Evolutionary conservation across 2,113 vertebrate genomes (phyloP).

Genomic region (Phoxinus phoxinus): DNA sequence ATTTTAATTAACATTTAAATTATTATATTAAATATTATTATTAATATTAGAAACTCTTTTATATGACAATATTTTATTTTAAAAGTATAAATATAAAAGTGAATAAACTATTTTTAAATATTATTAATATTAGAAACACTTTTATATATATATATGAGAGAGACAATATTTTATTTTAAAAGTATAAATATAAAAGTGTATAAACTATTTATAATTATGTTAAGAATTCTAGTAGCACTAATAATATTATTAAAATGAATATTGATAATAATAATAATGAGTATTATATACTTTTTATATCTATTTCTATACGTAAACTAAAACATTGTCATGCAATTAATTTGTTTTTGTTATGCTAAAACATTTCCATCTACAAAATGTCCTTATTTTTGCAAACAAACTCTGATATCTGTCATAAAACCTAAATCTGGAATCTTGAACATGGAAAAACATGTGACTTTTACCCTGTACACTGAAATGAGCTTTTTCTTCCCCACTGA

Average conservation of each 20-base stretch:
- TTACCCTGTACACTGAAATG: not conserved
- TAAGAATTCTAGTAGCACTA: not conserved
- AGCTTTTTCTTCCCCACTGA: conserved; percentile 31
- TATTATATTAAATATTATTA: too few relatives aligned
- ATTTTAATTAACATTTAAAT: too few relatives aligned
- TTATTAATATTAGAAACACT: too few relatives aligned
- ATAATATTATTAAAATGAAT: not conserved
- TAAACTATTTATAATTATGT: not conserved
- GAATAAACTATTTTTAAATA: not conserved
- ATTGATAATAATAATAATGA: not conserved
- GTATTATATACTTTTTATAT: too few relatives aligned
- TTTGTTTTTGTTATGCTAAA: not conserved
- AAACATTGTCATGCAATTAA: not conserved
- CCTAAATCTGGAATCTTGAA: not conserved
- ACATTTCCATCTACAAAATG: not conserved
- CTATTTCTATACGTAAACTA: not conserved
- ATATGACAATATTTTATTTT: too few relatives aligned
- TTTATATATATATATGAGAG: too few relatives aligned
- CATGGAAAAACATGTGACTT: conserved; percentile 13
- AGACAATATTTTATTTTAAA: too few relatives aligned
- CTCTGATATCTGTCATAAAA: not conserved
- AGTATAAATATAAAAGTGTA: too few relatives aligned
- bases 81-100: too few relatives aligned
- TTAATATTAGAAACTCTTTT: too few relatives aligned
- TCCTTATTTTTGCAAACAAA: not conserved